Percentiles rank a stretch among this genome's conserved stretches.
Conservation (phyloP, 2,888 invertebrate species). For the Geotrupes spiniger region DNA sequence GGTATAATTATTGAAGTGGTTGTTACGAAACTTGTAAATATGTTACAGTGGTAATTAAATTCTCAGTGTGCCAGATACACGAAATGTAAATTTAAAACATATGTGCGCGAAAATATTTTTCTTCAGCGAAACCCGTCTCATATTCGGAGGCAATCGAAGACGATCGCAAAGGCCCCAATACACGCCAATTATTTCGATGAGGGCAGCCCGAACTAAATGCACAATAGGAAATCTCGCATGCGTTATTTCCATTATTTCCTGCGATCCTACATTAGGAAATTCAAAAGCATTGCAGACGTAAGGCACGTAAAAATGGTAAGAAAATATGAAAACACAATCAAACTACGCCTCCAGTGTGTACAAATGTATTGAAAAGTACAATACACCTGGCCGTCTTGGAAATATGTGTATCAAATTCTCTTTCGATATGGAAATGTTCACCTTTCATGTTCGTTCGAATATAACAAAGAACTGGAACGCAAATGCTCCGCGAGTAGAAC, state of each 20-base stretch:
- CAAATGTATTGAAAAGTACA: slow-evolving; percentile 7
- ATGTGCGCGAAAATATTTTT: too few relatives aligned
- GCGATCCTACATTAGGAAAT: not conserved
- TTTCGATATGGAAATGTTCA: not conserved
- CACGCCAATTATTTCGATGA: not conserved
- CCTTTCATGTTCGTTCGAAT: slow-evolving; percentile 2
- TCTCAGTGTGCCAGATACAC: too few relatives aligned
- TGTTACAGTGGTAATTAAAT: too few relatives aligned
- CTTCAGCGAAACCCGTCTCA: too few relatives aligned
- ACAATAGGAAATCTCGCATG: slow-evolving; percentile 3
- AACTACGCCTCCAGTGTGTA: slow-evolving; percentile 4
- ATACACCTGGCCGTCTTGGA: slow-evolving; percentile 4
- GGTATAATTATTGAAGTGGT: too few relatives aligned
- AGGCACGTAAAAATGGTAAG: not conserved
- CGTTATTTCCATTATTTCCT: slow-evolving; percentile 5
- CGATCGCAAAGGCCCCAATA: not conserved
- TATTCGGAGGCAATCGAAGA: too few relatives aligned
- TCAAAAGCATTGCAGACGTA: not conserved
- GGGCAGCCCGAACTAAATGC: not conserved
- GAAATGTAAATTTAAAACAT: too few relatives aligned
- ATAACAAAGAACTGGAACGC: not conserved
- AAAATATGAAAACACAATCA: slow-evolving; percentile 5
- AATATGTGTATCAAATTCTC: slow-evolving; percentile 5
- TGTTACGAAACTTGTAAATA: too few relatives aligned
- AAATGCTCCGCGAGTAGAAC: not conserved